Conservation (phyloP, 2,888 invertebrate genomes). For the Plagodis dolabraria region DNA sequence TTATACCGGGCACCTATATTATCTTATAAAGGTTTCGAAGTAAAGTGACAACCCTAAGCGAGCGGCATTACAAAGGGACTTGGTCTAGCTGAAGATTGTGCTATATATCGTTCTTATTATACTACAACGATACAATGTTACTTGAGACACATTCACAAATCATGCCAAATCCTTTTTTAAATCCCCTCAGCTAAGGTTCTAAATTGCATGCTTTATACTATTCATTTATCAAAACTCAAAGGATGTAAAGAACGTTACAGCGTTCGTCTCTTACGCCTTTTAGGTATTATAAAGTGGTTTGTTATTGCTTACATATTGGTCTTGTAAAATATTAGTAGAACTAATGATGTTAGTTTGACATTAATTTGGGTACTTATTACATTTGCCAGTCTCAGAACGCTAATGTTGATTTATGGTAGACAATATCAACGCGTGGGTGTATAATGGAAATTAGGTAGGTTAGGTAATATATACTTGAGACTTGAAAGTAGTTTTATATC, state of each 20-base stretch:
- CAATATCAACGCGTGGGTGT: conserved; percentile 31
- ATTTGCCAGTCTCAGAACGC: conserved; percentile 35
- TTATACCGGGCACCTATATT: conserved; percentile 3
- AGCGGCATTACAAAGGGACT: conserved; percentile 46
- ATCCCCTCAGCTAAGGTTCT: not conserved
- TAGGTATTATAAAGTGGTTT: not conserved
- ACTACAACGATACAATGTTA: conserved; percentile 33
- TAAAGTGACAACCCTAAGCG: conserved; percentile 35
- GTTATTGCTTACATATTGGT: conserved; percentile 46
- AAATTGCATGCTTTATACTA: conserved; percentile 30
- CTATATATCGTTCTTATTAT: conserved; percentile 37
- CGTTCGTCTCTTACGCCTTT: conserved; percentile 7
- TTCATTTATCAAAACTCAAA: conserved; percentile 16
- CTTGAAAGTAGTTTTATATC: not conserved
- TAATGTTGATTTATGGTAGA: conserved; percentile 36
- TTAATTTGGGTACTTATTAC: conserved; percentile 48
- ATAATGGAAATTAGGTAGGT: conserved; percentile 5
- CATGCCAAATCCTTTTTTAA: conserved; percentile 2
- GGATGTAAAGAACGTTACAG: conserved; percentile 1
- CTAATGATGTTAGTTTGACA: conserved; percentile 53
- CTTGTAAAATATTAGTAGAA: conserved; percentile 45
- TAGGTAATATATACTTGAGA: too few relatives aligned
- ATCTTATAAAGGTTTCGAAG: not conserved
- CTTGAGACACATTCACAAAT: conserved; percentile 15
- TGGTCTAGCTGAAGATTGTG: conserved; percentile 42